Percentiles rank a stretch among this genome's conserved stretches.
Conservation (phyloP, 2,113 vertebrate genomes). For the Colinus virginianus region DNA sequence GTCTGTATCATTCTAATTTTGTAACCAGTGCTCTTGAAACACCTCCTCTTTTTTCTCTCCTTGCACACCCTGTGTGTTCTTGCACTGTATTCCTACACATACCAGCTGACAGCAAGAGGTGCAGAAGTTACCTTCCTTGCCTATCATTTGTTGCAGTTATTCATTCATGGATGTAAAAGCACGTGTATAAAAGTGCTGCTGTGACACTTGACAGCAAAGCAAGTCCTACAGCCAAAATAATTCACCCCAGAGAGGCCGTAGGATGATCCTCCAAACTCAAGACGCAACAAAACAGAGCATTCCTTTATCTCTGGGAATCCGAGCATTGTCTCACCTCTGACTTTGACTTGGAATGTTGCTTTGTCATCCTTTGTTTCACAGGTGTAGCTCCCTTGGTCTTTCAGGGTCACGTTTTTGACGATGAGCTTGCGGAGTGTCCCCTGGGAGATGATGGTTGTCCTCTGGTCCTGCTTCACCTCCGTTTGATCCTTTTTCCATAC, state of each 20-base stretch:
- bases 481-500: constrained; percentile 83
- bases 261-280: rapidly evolving
- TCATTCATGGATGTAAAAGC: not conserved
- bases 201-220: not conserved
- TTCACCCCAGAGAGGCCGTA: not conserved
- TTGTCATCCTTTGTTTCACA: constrained; percentile 48
- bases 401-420: constrained; percentile 29
- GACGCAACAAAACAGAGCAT: rapidly evolving
- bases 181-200: not conserved
- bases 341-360: constrained; percentile 66
- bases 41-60: not conserved
- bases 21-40: not conserved
- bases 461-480: constrained; percentile 67
- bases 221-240: not conserved
- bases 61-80: not conserved
- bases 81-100: not conserved
- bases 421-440: constrained; percentile 61
- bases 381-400: constrained; percentile 65
- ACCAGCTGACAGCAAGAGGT: not conserved
- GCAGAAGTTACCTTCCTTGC: not conserved
- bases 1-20: not conserved
- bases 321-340: constrained; percentile 55
- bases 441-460: constrained; percentile 5
- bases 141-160: rapidly evolving
- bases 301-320: not conserved